Evolutionary conservation across 35 echinoderm and acorn worm genomes (phyloP).

Genomic region (Strongylocentrotus purpuratus): DNA sequence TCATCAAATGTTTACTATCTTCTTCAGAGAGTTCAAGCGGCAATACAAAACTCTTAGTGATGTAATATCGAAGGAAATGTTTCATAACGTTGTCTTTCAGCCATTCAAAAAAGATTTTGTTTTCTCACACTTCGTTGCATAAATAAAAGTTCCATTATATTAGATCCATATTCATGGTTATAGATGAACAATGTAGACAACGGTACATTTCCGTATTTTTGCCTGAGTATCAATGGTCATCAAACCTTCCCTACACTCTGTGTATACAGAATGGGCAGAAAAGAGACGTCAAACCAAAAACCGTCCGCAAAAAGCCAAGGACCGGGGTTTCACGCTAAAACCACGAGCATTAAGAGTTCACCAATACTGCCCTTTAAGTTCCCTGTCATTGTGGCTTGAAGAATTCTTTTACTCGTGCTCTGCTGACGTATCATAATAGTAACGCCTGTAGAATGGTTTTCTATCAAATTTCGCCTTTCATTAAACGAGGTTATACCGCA

Average conservation of each 20-base stretch:
- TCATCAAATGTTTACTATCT: no score
- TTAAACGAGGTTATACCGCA: conserved; percentile 31
- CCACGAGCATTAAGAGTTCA: not conserved
- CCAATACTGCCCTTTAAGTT: not conserved
- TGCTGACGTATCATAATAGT: conserved; percentile 42
- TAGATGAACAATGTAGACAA: no score
- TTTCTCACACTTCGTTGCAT: no score
- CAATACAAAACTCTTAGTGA: no score
- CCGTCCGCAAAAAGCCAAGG: not conserved
- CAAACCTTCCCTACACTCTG: not conserved
- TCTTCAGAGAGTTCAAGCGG: no score
- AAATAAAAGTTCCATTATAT: no score
- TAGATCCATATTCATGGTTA: no score
- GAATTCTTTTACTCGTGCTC: conserved; percentile 25
- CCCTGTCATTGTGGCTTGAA: not conserved
- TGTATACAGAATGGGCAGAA: not conserved
- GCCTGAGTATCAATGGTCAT: no score
- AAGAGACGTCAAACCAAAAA: not conserved
- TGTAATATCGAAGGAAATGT: no score
- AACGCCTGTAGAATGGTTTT: conserved; percentile 33
- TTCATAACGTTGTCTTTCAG: no score
- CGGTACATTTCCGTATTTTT: no score
- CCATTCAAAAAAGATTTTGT: no score
- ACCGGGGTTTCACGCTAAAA: not conserved
- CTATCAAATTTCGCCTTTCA: conserved; percentile 38